These are phyloP conservation scores for Watsonalla cultraria DNA, from an alignment of 2,888 invertebrate genomes.

Conservation along the genomic window DNA sequence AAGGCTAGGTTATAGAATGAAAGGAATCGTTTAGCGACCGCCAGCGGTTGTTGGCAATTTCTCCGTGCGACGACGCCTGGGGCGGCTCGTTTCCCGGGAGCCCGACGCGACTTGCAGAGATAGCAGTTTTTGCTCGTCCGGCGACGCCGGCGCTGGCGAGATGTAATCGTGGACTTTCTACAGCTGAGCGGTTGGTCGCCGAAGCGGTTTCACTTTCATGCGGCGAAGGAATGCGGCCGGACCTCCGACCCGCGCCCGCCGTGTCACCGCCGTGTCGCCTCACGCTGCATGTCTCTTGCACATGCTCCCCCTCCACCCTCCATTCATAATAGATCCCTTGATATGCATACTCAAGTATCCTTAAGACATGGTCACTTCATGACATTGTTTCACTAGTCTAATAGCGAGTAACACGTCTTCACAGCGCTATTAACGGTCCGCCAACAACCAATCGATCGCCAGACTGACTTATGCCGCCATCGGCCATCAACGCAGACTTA, in stretches of 20 bases:
- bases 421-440: too few relatives aligned
- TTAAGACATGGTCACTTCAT: slow-evolving; percentile 22
- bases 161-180: slow-evolving; percentile 77
- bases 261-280: slow-evolving; percentile 39
- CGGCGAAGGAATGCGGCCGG: slow-evolving; percentile 73
- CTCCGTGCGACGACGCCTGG: slow-evolving; percentile 50
- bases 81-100: slow-evolving; percentile 69
- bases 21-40: slow-evolving; percentile 52
- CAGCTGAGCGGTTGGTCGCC: slow-evolving; percentile 61
- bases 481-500: slow-evolving; percentile 23
- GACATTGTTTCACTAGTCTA: too few relatives aligned
- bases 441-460: too few relatives aligned
- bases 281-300: slow-evolving; percentile 23
- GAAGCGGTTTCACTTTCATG: slow-evolving; percentile 75
- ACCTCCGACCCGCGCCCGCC: slow-evolving; percentile 68
- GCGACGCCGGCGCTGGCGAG: slow-evolving; percentile 51
- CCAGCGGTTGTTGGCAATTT: slow-evolving; percentile 57
- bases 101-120: slow-evolving; percentile 45
- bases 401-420: too few relatives aligned
- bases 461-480: slow-evolving; percentile 9
- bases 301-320: slow-evolving; percentile 17
- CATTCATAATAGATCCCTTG: slow-evolving; percentile 13
- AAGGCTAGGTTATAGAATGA: slow-evolving; percentile 42
- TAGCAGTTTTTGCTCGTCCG: slow-evolving; percentile 70
- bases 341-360: slow-evolving; percentile 40